Percentiles rank a stretch among this genome's conserved stretches.
phyloP scores from a whole-genome alignment of 2,888 invertebrate genomes.

The Lasioglossum pauxillum region DNA sequence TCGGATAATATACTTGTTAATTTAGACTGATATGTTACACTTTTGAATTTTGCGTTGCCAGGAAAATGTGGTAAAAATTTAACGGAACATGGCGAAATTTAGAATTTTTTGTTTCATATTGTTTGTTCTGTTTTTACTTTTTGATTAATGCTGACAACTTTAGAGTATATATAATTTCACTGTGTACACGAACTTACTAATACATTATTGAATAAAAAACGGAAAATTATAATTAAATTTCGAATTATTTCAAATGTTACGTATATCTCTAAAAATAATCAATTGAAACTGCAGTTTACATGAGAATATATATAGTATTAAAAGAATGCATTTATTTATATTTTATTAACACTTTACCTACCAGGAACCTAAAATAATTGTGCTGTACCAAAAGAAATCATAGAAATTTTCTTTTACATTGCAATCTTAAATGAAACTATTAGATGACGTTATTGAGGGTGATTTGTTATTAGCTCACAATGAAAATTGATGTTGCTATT shows the following conservation, averaged over 20 bases:
- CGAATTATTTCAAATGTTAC: neutral
- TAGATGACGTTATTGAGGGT: too few species aligned
- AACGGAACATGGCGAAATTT: neutral
- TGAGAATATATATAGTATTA: neutral
- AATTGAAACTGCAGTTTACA: neutral
- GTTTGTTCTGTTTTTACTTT: conserved; percentile 1
- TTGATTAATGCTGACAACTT: neutral
- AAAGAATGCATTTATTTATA: neutral
- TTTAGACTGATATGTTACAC: conserved; percentile 22
- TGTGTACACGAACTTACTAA: neutral
- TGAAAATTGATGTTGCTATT: too few species aligned
- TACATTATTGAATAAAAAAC: neutral
- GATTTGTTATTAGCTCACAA: too few species aligned
- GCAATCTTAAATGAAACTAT: too few species aligned
- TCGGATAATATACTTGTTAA: conserved; percentile 11
- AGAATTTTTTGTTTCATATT: conserved; percentile 13
- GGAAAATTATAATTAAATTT: neutral
- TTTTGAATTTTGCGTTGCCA: conserved; percentile 27
- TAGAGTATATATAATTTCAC: too few species aligned
- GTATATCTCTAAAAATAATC: neutral
- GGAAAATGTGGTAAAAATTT: conserved; percentile 19
- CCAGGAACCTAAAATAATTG: too few species aligned
- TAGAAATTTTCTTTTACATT: too few species aligned
- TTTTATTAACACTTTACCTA: neutral
- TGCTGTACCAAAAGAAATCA: too few species aligned